Evolutionary conservation across 92 coral and sea anemone species (phyloP).

Genomic region (Diadumene lineata): DNA sequence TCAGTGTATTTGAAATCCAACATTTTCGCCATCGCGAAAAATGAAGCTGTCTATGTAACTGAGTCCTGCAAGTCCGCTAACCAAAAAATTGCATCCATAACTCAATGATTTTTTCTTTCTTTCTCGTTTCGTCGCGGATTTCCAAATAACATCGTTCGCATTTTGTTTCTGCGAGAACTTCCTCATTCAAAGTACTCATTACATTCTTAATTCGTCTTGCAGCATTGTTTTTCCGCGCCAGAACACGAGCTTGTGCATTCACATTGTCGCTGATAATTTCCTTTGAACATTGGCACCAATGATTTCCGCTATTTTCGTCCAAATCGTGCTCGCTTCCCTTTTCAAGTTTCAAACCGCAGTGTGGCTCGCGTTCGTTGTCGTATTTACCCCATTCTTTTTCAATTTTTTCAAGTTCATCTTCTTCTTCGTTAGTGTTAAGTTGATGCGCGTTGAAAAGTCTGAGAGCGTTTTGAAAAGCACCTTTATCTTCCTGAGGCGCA

Average conservation of each 20-base stretch:
- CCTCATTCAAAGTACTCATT: conserved; percentile 31
- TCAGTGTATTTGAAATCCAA: no score
- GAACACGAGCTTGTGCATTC: neutral
- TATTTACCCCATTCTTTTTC: neutral
- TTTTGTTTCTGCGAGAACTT: conserved; percentile 20
- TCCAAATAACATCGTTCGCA: conserved; percentile 29
- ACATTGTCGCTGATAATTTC: conserved; percentile 3
- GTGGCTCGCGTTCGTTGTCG: neutral
- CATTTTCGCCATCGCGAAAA: no score
- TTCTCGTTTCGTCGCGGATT: conserved; percentile 42
- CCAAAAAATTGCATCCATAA: conserved; percentile 79
- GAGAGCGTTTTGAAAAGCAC: neutral
- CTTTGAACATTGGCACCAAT: conserved; percentile 38
- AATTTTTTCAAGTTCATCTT: neutral
- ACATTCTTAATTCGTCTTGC: conserved; percentile 26
- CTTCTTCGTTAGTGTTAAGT: neutral
- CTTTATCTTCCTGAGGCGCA: neutral
- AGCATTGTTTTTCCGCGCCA: conserved; percentile 9
- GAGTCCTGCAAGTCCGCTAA: neutral
- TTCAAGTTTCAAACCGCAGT: no score
- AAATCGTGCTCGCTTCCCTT: neutral
- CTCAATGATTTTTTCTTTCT: conserved; percentile 51
- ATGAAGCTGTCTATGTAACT: neutral
- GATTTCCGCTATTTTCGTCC: neutral
- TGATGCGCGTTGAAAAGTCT: neutral